Evolutionary conservation across 2,113 vertebrate genomes (phyloP), one percentile per base, ranked within the genome.

Genomic region (Labeo catla): DNA sequence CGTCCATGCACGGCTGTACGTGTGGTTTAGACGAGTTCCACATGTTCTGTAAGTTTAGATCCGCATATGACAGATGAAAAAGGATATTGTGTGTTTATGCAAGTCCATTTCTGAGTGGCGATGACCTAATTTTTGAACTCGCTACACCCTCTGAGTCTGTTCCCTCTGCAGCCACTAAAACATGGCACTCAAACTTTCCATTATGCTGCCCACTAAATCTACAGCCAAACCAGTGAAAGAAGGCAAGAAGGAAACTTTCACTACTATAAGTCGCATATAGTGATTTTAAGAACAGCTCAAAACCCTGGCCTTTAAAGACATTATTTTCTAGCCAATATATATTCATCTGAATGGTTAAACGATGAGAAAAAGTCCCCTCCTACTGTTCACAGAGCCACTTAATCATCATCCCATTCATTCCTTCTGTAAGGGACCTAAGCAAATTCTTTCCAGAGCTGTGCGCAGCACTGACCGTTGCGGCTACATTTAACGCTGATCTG

Each of bases 131-230:
- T 87, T 79, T 84, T 11, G n/a, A 87, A 86, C 81, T 78, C 50
- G 70, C 86, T 82, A 76, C 79, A 87, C 83, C 79, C 84, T 70
- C 72, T n/a, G 63, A 47, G 12, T 45, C 54, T 76, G 59, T 59
- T 77, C 74, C 34, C 43, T 72, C 76, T 15, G 61, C 16, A 85
- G 70, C 61, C 61, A 49, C 50, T 28, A 6, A 63, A 36, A 88
- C 70, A 49, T 57, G 73, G 83, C 63, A 84, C 84, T 87, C 76
- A 87, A 45, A 87, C 61, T 90, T 90, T 89, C 86, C 88, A 49
- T 74, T 80, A 52, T 49, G 9, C 4, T 84, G 81, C 63, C 57
- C 76, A 86, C 73, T 76, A 45, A 45, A 13, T 12, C 39, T 63
- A 45, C 36, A 85, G 63, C 23, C 59, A 70, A 74, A 39, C 57